Base-by-base conservation (phyloP, 2,888 invertebrate species). In the Lymantria dispar region DNA sequence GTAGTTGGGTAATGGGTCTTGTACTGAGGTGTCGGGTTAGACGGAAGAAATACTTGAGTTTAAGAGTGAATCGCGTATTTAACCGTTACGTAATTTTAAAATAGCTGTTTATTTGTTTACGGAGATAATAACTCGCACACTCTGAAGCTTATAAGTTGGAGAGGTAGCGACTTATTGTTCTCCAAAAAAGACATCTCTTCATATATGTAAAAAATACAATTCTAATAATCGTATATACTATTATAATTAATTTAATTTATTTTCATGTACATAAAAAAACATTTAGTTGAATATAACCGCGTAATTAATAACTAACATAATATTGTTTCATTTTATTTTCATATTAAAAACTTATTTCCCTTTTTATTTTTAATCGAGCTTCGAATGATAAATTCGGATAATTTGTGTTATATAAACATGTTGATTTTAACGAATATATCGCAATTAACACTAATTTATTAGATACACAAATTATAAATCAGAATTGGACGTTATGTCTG, bases 151-250 rank as follows among this genome's bases (percentile, higher is more conserved):
- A 70, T 60, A 64, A 54, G 47, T 58, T 68, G 82, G 83, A 80
- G 85, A 83, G 86, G 64, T 59, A 52, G 84, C 78, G 88, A 89
- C 87, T 88, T 90, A 90, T 90, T 90, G 77, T 85, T 81, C 84
- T 80, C 76, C 58, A 66, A 47, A 22, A 22, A 22, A 33, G 54
- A 62, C 58, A 59, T 60, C 52, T 56, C 65, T 50, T 48, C 53
- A 48, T 50, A 64, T 55, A 58, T 58, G 58, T 64, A 48, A 60
- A 67, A 65, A 58, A 54, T 54, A 22, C 53, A 59, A 52, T 49
- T 56, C 60, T 22, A 22, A 3, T 22, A 69, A 60, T 57, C 59
- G 56, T 52, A 58, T 22, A 68, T 70, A 62, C 60, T 56, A 50
- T 63, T 60, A 58, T 58, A 57, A 70, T 62, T 62, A 68, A 67